These are phyloP conservation scores for Coregonus sp. DNA, from an alignment of 2,797 vertebrate genomes.

Conservation along the genomic window DNA sequence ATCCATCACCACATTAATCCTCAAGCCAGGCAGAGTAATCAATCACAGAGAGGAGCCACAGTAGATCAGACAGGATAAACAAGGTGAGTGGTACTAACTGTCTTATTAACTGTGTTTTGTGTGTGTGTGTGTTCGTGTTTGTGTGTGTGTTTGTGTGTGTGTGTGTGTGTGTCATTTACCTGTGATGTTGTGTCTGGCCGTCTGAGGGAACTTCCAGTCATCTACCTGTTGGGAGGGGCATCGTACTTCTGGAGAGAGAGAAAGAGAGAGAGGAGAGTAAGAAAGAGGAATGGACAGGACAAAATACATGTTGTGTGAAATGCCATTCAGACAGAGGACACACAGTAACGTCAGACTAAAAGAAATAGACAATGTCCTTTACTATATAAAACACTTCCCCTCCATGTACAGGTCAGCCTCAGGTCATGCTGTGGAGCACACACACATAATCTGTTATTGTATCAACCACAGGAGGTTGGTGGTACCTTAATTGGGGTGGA, in stretches of 20 bases:
- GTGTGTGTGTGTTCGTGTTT: not conserved
- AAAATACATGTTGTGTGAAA: no score
- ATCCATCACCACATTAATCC: no score
- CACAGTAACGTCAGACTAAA: conserved; percentile 8
- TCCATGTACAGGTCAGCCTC: no score
- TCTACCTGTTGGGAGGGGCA: conserved; percentile 78
- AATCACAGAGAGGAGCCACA: not conserved
- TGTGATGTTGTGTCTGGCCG: conserved; percentile 72
- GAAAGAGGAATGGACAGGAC: not conserved
- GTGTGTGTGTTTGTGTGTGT: not conserved
- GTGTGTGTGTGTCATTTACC: conserved; percentile 56
- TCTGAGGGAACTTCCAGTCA: conserved; percentile 79
- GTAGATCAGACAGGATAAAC: not conserved
- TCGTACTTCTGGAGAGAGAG: conserved; percentile 54
- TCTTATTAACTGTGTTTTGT: not conserved
- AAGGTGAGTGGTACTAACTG: not conserved
- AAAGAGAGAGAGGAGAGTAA: not conserved
- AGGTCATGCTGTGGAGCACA: no score
- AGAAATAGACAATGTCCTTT: no score
- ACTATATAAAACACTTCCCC: no score
- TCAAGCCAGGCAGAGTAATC: conserved; percentile 12
- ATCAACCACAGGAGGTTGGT: no score
- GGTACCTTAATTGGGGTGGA: no score
- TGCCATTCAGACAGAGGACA: conserved; percentile 8
- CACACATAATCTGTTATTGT: no score